Conservation (phyloP, 1,140 invertebrate genomes). For the Muscidifurax raptorellus region DNA sequence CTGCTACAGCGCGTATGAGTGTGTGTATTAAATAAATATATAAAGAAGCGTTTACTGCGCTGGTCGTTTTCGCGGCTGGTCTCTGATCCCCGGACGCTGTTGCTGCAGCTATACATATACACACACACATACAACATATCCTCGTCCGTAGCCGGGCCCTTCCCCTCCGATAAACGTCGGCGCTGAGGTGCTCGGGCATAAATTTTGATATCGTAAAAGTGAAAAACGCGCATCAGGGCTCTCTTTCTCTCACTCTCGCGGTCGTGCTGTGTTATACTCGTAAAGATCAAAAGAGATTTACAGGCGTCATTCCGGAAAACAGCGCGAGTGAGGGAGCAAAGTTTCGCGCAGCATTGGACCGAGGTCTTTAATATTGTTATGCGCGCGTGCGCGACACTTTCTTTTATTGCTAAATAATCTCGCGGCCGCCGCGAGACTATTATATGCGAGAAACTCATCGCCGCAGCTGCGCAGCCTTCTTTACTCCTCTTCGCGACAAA, state of each 20-base stretch:
- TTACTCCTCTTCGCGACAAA: not conserved
- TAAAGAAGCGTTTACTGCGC: slow-evolving; percentile 36
- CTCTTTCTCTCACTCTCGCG: not conserved
- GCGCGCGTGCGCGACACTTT: slow-evolving; percentile 35
- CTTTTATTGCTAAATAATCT: slow-evolving; percentile 50
- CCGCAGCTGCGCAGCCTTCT: not conserved
- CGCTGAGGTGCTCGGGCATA: slow-evolving; percentile 46
- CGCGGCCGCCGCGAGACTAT: not conserved
- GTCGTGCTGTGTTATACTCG: slow-evolving; percentile 7
- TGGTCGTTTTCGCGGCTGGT: slow-evolving; percentile 14
- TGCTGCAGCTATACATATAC: not conserved
- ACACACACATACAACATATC: not conserved
- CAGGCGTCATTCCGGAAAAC: slow-evolving; percentile 50
- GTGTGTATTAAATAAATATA: slow-evolving; percentile 51
- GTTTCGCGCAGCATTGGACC: slow-evolving; percentile 9
- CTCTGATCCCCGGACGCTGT: not conserved
- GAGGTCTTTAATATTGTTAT: slow-evolving; percentile 44
- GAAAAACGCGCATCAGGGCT: slow-evolving; percentile 47
- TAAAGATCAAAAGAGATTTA: slow-evolving; percentile 51
- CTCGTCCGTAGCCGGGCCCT: not conserved
- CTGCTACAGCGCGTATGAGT: not conserved
- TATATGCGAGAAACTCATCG: not conserved
- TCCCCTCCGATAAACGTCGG: slow-evolving; percentile 37
- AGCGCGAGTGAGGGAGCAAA: slow-evolving; percentile 23
- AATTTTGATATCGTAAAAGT: slow-evolving; percentile 55